phyloP scores from a whole-genome alignment of 2,797 vertebrate species.

The Sitta carolinensis region DNA sequence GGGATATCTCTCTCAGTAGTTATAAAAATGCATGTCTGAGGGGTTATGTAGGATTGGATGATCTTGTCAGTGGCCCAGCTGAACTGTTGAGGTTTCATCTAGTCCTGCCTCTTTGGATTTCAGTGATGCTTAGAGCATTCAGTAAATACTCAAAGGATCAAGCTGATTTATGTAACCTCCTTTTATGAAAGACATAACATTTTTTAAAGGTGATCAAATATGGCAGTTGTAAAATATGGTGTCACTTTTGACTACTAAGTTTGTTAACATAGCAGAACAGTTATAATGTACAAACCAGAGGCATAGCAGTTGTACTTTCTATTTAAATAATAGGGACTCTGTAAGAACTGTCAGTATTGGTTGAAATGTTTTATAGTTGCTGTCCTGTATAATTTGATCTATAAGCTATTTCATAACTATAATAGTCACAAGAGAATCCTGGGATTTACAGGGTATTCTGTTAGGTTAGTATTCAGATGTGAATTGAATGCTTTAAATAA shows the following conservation, averaged over 20 bases:
- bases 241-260: neutral
- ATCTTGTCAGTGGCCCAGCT: neutral
- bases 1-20: neutral
- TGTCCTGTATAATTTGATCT: neutral
- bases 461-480: neutral
- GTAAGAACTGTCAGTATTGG: neutral
- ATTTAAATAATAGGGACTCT: neutral
- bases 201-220: neutral
- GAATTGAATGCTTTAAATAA: neutral
- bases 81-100: neutral
- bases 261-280: neutral
- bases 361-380: neutral
- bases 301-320: neutral
- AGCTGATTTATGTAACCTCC: neutral
- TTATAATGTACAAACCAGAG: neutral
- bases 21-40: neutral
- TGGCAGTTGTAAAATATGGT: neutral
- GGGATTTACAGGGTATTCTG: neutral
- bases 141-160: neutral
- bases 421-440: neutral
- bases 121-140: neutral
- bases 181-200: neutral
- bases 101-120: neutral
- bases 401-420: neutral
- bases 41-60: neutral